Evolutionary conservation across 1,140 invertebrate genomes (phyloP), one percentile per base, ranked within the genome.

Genomic region (Drosophila willistoni): DNA sequence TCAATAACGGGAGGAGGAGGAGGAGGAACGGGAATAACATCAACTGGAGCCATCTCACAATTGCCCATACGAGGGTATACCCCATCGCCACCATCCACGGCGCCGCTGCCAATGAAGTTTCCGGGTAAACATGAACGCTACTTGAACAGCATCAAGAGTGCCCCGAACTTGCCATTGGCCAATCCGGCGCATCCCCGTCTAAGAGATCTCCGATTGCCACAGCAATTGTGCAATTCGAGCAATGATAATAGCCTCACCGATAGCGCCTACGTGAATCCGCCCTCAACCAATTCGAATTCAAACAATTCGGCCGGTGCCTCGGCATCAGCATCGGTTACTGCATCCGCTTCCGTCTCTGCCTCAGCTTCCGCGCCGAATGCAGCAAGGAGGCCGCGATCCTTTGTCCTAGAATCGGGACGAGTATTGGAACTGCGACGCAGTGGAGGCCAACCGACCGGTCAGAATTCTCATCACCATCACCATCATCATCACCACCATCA

Each of bases 91-190:
- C 96, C 96, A 19, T 96, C 96, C 22, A 96, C 96, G 12, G 96
- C 95, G 1, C 96, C 96, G 13, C 91, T 97, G 68, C 96, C 96
- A 2, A 94, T 95, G 67, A 97, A 97, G 92, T 97, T 96, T 92
- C 94, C 91, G 1, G 86, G 87, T n/a, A 91, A 94, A 72, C 95
- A 96, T 78, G 90, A 94, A 64, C 87, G 82, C 77, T 94, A 94
- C 42, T 94, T 96, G 93, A 95, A 96, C 84, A 96, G 96, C 79
- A 96, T 96, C 39, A 94, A 94, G 75, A 96, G 96, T 91, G 95
- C 95, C 1, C 95, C 96, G 0, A 96, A 96, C 90, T 82, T 96
- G 69, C 95, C 95, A 1, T 93, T 94, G n/a, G 93, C 94, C 12
- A 94, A 94, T 77, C 95, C 94, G 9, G 94, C 95, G 65, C 95